Conservation (phyloP, 2,888 invertebrate species). For the Cantharis nigra region DNA sequence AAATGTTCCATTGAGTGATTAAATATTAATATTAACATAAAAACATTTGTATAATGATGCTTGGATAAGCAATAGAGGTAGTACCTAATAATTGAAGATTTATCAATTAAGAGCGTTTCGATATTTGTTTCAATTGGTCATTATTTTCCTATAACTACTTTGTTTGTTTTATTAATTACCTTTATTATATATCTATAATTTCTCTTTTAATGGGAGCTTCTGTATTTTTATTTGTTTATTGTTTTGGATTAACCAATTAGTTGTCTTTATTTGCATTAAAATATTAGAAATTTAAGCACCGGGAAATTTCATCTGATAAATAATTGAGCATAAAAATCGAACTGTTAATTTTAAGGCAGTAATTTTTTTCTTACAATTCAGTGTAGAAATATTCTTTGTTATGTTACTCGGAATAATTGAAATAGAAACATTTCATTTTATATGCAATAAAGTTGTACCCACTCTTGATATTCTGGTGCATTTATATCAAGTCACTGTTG, state of each 20-base stretch:
- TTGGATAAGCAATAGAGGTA: too few species aligned
- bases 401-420: slow-evolving; percentile 8
- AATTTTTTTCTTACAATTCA: neutral
- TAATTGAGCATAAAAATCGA: neutral
- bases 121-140: too few species aligned
- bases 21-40: too few species aligned
- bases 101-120: too few species aligned
- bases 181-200: too few species aligned
- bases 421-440: slow-evolving; percentile 1
- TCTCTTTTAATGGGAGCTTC: too few species aligned
- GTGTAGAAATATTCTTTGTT: slow-evolving; percentile 2
- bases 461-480: slow-evolving; percentile 2
- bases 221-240: neutral
- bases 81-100: too few species aligned
- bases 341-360: neutral
- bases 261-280: neutral
- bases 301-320: neutral
- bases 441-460: neutral
- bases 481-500: slow-evolving; percentile 7
- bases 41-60: too few species aligned
- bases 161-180: too few species aligned
- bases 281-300: neutral
- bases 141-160: too few species aligned
- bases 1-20: too few species aligned
- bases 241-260: neutral